A percentile compares a stretch with the other conserved stretches of the same genome.
Evolutionary conservation across 2,797 vertebrate species (phyloP).

Genomic region (Tauraco hartlaubi): DNA sequence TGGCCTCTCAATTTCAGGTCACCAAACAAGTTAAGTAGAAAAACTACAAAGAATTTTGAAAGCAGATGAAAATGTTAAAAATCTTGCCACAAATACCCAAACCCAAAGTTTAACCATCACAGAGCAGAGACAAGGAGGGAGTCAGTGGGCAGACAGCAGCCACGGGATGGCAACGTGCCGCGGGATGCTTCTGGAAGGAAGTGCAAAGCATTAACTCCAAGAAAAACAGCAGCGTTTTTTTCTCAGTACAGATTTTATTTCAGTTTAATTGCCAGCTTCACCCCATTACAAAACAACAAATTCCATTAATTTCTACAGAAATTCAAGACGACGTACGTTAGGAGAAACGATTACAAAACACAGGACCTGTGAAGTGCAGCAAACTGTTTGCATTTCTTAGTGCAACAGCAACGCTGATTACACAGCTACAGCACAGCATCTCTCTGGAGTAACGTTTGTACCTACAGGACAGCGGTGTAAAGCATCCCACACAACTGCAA

Average conservation of each 20-base stretch:
- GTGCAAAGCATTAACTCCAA: neutral
- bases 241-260: conserved; percentile 32
- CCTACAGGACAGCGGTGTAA: neutral
- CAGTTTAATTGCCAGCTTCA: neutral
- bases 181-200: accelerated
- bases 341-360: neutral
- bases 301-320: neutral
- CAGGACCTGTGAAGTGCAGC: neutral
- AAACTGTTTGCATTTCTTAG: neutral
- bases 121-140: neutral
- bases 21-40: neutral
- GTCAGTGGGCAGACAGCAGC: accelerated
- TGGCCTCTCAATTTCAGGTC: neutral
- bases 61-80: neutral
- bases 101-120: neutral
- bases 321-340: accelerated
- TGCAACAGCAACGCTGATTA: neutral
- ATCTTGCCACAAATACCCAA: neutral
- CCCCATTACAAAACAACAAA: neutral
- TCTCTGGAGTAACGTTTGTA: neutral
- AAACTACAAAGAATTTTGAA: neutral
- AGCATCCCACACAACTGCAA: neutral
- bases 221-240: neutral
- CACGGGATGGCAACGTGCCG: accelerated
- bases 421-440: neutral